A percentile compares a stretch with the other conserved stretches of the same genome.
These are phyloP conservation scores for Pagrus major DNA, from an alignment of 2,113 vertebrate genomes.

Conservation along the genomic window DNA sequence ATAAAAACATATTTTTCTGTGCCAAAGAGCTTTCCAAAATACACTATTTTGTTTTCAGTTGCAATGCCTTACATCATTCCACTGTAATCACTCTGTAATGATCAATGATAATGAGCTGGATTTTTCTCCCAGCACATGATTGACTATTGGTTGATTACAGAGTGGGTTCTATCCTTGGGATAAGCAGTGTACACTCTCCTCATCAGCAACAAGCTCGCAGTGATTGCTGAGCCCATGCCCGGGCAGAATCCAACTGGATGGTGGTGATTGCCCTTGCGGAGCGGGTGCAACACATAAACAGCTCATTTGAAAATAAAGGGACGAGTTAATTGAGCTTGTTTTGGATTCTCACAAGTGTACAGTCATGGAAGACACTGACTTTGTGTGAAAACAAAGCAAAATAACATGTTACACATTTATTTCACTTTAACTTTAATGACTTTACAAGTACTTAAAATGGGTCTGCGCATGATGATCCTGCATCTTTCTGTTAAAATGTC, in stretches of 20 bases:
- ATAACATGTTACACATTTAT: background rate
- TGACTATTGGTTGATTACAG: constrained; percentile 63
- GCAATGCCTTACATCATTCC: constrained; percentile 34
- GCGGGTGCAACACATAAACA: constrained; percentile 20
- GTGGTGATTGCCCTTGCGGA: constrained; percentile 41
- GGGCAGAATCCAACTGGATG: constrained; percentile 7
- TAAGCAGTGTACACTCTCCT: constrained; percentile 24
- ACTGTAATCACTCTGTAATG: constrained; percentile 31
- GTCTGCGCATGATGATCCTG: constrained; percentile 1
- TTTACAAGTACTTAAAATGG: background rate
- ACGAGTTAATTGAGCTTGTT: background rate
- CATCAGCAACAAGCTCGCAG: constrained; percentile 36
- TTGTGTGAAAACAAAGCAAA: background rate
- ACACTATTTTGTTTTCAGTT: constrained; percentile 2
- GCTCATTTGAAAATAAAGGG: background rate
- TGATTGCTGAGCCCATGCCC: constrained; percentile 44
- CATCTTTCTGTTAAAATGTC: background rate
- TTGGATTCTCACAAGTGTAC: background rate
- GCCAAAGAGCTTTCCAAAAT: constrained; percentile 8
- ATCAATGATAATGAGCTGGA: constrained; percentile 41
- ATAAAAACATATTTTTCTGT: background rate
- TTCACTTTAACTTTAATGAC: background rate
- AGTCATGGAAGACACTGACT: background rate
- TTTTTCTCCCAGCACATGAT: constrained; percentile 45
- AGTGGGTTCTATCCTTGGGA: constrained; percentile 34